phyloP scores from a whole-genome alignment of 1,140 invertebrate genomes.

The Drusus annulatus region DNA sequence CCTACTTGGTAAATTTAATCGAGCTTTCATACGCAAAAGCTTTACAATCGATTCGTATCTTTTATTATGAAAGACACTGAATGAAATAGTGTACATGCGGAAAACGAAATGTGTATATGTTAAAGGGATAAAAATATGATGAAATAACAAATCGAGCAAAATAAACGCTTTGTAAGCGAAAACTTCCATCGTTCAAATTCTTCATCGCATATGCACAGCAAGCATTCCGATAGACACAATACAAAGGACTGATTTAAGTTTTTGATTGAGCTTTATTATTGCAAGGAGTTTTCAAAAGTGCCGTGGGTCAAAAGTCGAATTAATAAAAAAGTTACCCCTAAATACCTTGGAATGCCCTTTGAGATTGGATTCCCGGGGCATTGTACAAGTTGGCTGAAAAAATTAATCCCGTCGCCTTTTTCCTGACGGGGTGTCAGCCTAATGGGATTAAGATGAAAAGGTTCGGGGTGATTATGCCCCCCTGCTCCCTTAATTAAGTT shows the following conservation, averaged over 20 bases:
- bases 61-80: too few species aligned
- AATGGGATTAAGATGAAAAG: conserved; percentile 45
- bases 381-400: conserved; percentile 24
- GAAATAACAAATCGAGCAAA: conserved; percentile 37
- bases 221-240: too few species aligned
- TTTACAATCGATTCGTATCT: too few species aligned
- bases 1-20: too few species aligned
- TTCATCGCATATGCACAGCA: too few species aligned
- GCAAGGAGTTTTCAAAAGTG: too few species aligned
- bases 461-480: conserved; percentile 31
- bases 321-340: neutral
- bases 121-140: neutral
- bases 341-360: neutral
- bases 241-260: too few species aligned
- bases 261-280: too few species aligned
- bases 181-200: neutral
- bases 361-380: conserved; percentile 9
- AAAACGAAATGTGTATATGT: neutral
- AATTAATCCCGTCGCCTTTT: conserved; percentile 30
- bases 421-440: conserved; percentile 18
- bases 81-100: neutral
- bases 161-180: conserved; percentile 33
- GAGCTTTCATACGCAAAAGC: too few species aligned
- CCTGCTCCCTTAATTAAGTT: conserved; percentile 37
- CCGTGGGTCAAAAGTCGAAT: neutral